phyloP scores from a whole-genome alignment of 2,888 invertebrate genomes.

The Dryomyza anilis region DNA sequence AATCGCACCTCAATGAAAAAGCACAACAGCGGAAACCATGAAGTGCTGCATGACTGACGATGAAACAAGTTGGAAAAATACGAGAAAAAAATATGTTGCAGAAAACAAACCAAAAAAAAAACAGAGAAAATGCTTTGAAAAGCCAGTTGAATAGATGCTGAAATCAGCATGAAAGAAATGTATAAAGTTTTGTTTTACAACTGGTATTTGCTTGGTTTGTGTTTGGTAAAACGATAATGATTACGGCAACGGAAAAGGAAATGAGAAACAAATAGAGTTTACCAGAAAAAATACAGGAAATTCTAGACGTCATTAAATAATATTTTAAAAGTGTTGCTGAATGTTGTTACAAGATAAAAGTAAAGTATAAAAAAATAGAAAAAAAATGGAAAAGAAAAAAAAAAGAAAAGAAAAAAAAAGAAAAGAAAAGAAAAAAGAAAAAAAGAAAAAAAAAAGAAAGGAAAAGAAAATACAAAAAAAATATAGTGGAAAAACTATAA shows the following conservation, averaged over 20 bases:
- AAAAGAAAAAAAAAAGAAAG: not conserved
- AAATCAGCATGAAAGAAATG: too few species aligned
- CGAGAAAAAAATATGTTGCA: too few species aligned
- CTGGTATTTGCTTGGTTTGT: too few species aligned
- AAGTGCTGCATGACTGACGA: too few species aligned
- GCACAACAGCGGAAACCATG: too few species aligned
- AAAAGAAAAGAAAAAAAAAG: not conserved
- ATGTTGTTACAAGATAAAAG: not conserved
- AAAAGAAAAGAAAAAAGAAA: not conserved
- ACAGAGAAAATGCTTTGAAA: too few species aligned
- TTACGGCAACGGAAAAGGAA: not conserved
- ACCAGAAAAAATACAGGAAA: not conserved
- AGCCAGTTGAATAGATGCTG: too few species aligned
- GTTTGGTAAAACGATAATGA: not conserved
- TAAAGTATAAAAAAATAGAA: not conserved
- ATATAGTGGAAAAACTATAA: not conserved
- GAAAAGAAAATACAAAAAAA: not conserved
- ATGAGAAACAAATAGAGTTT: not conserved
- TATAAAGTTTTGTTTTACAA: too few species aligned
- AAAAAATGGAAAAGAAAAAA: not conserved
- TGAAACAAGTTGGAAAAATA: too few species aligned
- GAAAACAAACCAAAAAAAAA: too few species aligned
- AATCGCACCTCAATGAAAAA: too few species aligned
- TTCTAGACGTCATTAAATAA: not conserved
- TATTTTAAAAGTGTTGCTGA: not conserved